Percentiles rank a stretch among this genome's conserved stretches.
phyloP scores from a whole-genome alignment of 2,113 vertebrate species.

The Sarotherodon lohbergeri region DNA sequence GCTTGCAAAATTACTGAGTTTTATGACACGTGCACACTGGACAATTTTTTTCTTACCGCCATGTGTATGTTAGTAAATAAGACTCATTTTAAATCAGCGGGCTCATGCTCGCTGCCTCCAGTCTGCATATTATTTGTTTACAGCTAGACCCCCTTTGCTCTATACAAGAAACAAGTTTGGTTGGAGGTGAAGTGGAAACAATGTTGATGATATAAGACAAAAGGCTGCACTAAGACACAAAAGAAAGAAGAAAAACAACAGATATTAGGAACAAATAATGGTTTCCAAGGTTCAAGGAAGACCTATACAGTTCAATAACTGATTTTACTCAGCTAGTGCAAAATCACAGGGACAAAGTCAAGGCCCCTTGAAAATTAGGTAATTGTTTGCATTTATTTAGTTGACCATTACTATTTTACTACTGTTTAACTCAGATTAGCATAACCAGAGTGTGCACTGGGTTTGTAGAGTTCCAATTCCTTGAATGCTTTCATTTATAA shows the following conservation, averaged over 20 bases:
- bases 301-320: neutral
- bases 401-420: neutral
- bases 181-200: neutral
- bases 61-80: neutral
- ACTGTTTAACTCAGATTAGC: neutral
- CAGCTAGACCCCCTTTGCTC: neutral
- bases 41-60: neutral
- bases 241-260: neutral
- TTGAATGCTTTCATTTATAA: neutral
- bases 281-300: neutral
- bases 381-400: neutral
- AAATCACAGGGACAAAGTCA: neutral
- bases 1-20: neutral
- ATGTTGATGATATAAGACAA: neutral
- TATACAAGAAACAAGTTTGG: neutral
- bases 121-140: neutral
- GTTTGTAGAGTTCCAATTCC: neutral
- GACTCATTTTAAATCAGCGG: neutral
- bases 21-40: neutral
- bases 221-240: neutral
- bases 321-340: neutral
- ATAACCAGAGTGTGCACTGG: neutral
- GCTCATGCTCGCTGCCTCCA: neutral
- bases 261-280: neutral
- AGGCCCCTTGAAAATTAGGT: neutral